These are phyloP conservation scores for Odontamblyopus lacepedii DNA, from an alignment of 2,797 vertebrate genomes.

Conservation along the genomic window DNA sequence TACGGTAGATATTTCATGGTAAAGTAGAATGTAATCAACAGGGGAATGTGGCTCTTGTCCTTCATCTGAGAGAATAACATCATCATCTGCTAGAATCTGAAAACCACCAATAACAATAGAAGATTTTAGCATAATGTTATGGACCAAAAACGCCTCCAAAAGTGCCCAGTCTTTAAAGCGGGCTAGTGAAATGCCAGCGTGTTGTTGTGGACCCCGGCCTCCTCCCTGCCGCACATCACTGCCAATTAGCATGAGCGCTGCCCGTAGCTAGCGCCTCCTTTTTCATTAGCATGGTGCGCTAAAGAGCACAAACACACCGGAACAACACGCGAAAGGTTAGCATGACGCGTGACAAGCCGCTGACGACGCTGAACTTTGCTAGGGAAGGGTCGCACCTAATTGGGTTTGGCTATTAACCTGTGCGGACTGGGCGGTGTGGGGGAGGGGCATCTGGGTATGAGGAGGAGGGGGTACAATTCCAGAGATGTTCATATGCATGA, in stretches of 20 bases:
- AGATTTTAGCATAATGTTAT: too few species aligned
- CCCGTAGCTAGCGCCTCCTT: slow-evolving; percentile 49
- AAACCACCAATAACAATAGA: too few species aligned
- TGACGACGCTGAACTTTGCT: slow-evolving; percentile 45
- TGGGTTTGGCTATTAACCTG: slow-evolving; percentile 7
- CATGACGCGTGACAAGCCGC: slow-evolving; percentile 42
- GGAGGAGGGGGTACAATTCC: neutral
- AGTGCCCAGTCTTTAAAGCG: too few species aligned
- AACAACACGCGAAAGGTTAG: slow-evolving; percentile 65
- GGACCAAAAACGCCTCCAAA: too few species aligned
- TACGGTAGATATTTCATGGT: too few species aligned
- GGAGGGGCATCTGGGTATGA: slow-evolving; percentile 1
- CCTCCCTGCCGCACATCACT: slow-evolving; percentile 46
- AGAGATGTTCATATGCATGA: neutral
- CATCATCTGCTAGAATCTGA: too few species aligned
- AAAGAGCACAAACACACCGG: slow-evolving; percentile 46
- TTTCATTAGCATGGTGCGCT: slow-evolving; percentile 58
- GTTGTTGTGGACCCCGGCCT: slow-evolving; percentile 38
- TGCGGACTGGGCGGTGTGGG: neutral
- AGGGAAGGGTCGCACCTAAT: slow-evolving; percentile 31
- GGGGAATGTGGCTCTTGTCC: too few species aligned
- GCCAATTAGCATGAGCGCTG: slow-evolving; percentile 63
- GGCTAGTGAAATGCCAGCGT: slow-evolving; percentile 12
- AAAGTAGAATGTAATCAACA: too few species aligned
- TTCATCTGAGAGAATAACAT: too few species aligned